A percentile compares a stretch with the other conserved stretches of the same genome.
Conservation (phyloP, 2,888 invertebrate genomes). For the Agrypnus murinus region DNA sequence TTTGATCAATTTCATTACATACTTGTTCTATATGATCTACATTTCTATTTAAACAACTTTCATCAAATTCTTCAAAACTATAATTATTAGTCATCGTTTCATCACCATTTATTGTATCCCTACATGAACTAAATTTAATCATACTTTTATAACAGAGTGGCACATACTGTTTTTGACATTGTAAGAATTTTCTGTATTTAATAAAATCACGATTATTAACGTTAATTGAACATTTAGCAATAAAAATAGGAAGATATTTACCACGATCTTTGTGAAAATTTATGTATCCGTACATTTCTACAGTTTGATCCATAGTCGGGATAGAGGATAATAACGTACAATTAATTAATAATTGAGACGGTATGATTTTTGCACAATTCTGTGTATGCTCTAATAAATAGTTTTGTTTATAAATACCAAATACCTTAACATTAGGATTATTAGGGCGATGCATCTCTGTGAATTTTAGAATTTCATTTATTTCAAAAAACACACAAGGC, state of each 20-base stretch:
- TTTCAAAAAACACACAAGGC: slow-evolving; percentile 38
- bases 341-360: slow-evolving; percentile 12
- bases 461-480: slow-evolving; percentile 35
- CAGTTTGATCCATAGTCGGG: slow-evolving; percentile 10
- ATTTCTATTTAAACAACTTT: slow-evolving; percentile 29
- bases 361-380: slow-evolving; percentile 1
- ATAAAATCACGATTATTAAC: slow-evolving; percentile 9
- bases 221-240: slow-evolving; percentile 34
- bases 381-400: slow-evolving; percentile 19
- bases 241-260: slow-evolving; percentile 15
- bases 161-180: slow-evolving; percentile 11
- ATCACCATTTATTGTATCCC: background rate
- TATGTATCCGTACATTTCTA: slow-evolving; percentile 40
- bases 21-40: slow-evolving; percentile 41
- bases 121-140: background rate
- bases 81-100: slow-evolving; percentile 3
- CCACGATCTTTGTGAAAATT: slow-evolving; percentile 6
- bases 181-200: slow-evolving; percentile 18
- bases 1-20: slow-evolving; percentile 36
- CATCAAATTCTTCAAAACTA: slow-evolving; percentile 35
- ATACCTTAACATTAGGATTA: slow-evolving; percentile 31
- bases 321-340: slow-evolving; percentile 11
- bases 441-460: slow-evolving; percentile 12
- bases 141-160: slow-evolving; percentile 26
- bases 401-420: slow-evolving; percentile 33